phyloP scores from a whole-genome alignment of 1,140 invertebrate genomes.

The Tetranychus cinnabarinus region DNA sequence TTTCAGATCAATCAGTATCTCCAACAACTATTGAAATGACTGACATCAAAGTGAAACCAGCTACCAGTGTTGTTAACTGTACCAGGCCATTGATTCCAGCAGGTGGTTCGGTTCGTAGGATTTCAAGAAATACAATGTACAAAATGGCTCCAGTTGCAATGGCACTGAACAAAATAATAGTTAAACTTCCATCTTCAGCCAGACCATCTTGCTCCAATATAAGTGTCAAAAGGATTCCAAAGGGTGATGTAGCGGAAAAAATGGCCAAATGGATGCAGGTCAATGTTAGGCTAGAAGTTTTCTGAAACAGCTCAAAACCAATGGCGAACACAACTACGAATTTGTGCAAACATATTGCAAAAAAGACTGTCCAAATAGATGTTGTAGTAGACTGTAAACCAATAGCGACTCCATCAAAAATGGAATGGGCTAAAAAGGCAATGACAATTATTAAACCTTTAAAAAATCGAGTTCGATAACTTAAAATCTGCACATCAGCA shows the following conservation, averaged over 20 bases:
- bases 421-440: conserved; percentile 63
- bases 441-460: conserved; percentile 11
- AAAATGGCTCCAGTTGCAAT: conserved; percentile 70
- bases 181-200: neutral
- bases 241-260: neutral
- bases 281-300: neutral
- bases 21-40: neutral
- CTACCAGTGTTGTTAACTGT: conserved; percentile 8
- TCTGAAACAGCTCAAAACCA: neutral
- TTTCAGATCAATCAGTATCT: neutral
- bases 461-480: too few species aligned
- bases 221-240: conserved; percentile 4
- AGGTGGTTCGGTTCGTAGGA: conserved; percentile 32
- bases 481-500: too few species aligned
- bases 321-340: neutral
- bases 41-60: conserved; percentile 9
- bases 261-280: neutral
- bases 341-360: conserved; percentile 53
- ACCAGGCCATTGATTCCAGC: neutral
- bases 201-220: neutral
- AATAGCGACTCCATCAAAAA: conserved; percentile 67
- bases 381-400: conserved; percentile 38
- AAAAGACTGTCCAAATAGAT: conserved; percentile 50
- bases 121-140: conserved; percentile 76
- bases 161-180: conserved; percentile 10